Conservation (phyloP, 2,888 invertebrate species). For the Pimpla rufipes region DNA sequence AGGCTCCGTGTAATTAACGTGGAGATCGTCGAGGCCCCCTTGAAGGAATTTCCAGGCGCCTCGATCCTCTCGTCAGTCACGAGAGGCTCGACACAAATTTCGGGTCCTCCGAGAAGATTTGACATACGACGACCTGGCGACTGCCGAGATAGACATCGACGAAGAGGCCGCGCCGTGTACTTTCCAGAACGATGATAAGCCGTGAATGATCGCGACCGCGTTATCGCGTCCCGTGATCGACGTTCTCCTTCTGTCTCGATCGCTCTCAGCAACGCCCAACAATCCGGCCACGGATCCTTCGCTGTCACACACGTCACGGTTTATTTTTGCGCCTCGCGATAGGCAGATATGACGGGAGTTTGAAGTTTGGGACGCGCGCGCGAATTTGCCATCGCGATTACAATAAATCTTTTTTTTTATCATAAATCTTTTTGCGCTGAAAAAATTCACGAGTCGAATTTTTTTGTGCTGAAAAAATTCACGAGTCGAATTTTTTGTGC, state of each 20-base stretch:
- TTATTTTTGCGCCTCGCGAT: conserved; percentile 58
- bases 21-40: background rate
- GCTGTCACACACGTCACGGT: conserved; percentile 63
- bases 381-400: conserved; percentile 26
- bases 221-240: conserved; percentile 55
- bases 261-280: conserved; percentile 28
- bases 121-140: background rate
- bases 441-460: too few relatives aligned
- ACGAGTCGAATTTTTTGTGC: too few relatives aligned
- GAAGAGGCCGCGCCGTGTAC: background rate
- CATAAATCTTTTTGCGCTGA: background rate
- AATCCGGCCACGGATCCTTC: conserved; percentile 45
- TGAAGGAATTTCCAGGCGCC: conserved; percentile 4
- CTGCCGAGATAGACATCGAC: background rate
- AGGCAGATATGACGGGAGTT: background rate
- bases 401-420: background rate
- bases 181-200: conserved; percentile 37
- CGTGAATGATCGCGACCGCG: conserved; percentile 38
- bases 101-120: background rate
- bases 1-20: conserved; percentile 16
- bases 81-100: background rate
- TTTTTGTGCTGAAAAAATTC: too few relatives aligned
- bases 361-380: conserved; percentile 22
- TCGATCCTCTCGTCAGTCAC: background rate
- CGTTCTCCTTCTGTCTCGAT: conserved; percentile 34